These are phyloP conservation scores for Oryzias dopingdopingensis DNA, from an alignment of 2,797 vertebrate species.

Conservation along the genomic window DNA sequence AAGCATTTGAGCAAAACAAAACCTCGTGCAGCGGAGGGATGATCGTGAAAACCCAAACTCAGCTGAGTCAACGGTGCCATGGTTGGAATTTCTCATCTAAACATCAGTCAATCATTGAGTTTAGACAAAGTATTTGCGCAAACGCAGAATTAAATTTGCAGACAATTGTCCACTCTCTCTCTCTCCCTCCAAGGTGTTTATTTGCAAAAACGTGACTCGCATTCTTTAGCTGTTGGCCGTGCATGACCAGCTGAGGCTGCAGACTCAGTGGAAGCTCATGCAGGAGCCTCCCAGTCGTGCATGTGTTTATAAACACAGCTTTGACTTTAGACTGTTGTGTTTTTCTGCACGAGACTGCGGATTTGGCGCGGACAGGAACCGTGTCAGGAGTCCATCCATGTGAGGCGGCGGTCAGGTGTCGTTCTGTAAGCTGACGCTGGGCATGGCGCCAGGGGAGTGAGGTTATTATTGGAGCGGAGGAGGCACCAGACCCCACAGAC, in stretches of 20 bases:
- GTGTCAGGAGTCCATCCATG: conserved; percentile 81
- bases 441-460: conserved; percentile 73
- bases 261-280: conserved; percentile 24
- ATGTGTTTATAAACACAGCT: conserved; percentile 55
- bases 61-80: not conserved
- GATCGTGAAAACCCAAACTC: not conserved
- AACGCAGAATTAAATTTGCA: not conserved
- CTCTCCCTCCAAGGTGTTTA: conserved; percentile 3
- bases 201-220: conserved; percentile 62
- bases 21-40: conserved; percentile 44
- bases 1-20: conserved; percentile 57
- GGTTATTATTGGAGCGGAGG: conserved; percentile 80
- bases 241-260: conserved; percentile 15
- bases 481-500: conserved; percentile 72
- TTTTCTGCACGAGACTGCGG: conserved; percentile 72
- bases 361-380: conserved; percentile 67
- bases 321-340: conserved; percentile 44
- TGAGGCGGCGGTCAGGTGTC: conserved; percentile 84
- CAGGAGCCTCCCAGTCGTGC: conserved; percentile 28
- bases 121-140: not conserved
- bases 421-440: conserved; percentile 65
- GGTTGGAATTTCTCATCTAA: not conserved
- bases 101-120: not conserved
- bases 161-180: not conserved
- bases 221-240: conserved; percentile 26